These are phyloP conservation scores for Julus scandinavius DNA, from an alignment of 2,888 invertebrate species.

Conservation along the genomic window DNA sequence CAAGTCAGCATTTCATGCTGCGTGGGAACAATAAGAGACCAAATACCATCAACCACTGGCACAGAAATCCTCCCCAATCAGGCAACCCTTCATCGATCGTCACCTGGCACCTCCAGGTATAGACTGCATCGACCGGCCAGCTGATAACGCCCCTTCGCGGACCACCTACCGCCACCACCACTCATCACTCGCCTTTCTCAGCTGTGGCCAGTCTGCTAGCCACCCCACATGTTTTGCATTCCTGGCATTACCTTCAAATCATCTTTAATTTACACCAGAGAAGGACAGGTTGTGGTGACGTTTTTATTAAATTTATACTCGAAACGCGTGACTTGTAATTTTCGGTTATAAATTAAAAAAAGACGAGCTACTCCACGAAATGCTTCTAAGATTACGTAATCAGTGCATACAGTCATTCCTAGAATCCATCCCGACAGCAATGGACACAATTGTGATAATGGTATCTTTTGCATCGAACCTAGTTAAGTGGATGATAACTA, in stretches of 20 bases:
- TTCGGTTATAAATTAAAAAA: conserved; percentile 16
- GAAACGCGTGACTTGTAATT: not conserved
- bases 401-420: not conserved
- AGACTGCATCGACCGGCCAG: conserved; percentile 16
- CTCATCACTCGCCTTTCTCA: conserved; percentile 7
- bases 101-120: conserved; percentile 37
- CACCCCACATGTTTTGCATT: conserved; percentile 46
- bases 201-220: conserved; percentile 41
- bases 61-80: conserved; percentile 35
- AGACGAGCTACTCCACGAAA: not conserved
- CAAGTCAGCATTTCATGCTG: conserved; percentile 45
- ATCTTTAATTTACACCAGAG: conserved; percentile 34
- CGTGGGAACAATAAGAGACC: conserved; percentile 48
- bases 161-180: conserved; percentile 35
- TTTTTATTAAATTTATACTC: conserved; percentile 37
- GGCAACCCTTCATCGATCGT: not conserved
- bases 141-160: conserved; percentile 15
- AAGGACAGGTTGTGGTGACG: conserved; percentile 50
- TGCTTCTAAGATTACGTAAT: not conserved
- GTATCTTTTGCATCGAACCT: too few relatives aligned
- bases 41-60: conserved; percentile 24
- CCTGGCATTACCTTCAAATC: conserved; percentile 37
- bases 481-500: too few relatives aligned
- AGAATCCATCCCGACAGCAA: not conserved
- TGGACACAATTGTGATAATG: not conserved